Percentiles rank a stretch among this genome's conserved stretches.
Evolutionary conservation across 2,113 vertebrate species (phyloP).

Genomic region (Sceloporus undulatus): DNA sequence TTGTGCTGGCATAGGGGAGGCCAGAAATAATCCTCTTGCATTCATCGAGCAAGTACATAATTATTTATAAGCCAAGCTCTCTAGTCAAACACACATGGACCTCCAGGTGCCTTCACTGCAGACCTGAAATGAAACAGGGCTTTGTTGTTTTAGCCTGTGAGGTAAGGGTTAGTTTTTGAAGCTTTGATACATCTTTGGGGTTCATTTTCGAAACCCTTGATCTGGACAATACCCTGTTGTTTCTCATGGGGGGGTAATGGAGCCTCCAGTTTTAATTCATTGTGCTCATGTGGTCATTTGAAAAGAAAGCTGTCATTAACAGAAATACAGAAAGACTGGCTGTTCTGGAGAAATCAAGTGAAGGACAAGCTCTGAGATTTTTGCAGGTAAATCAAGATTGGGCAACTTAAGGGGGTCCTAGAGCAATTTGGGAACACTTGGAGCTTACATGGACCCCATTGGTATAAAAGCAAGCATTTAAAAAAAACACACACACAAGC

Average conservation of each 20-base stretch:
- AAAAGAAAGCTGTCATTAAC: not conserved
- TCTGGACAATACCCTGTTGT: not conserved
- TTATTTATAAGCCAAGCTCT: slow-evolving; percentile 22
- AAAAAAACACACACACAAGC: too few species aligned
- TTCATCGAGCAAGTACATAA: not conserved
- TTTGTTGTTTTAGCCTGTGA: not conserved
- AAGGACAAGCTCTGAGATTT: too few species aligned
- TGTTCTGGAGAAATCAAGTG: not conserved
- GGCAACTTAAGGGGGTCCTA: too few species aligned
- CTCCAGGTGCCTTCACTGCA: not conserved
- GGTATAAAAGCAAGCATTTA: not conserved
- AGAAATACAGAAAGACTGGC: not conserved
- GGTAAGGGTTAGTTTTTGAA: not conserved
- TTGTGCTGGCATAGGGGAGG: slow-evolving; percentile 14
- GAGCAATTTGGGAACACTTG: not conserved
- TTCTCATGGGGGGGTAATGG: not conserved
- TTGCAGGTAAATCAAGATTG: too few species aligned
- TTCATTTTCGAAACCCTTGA: not conserved
- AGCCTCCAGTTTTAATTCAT: not conserved
- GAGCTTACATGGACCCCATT: not conserved
- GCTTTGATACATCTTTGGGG: not conserved
- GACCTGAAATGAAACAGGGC: not conserved
- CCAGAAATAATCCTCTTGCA: slow-evolving; percentile 18
- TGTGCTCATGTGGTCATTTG: not conserved
- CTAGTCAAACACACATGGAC: not conserved